Percentiles rank a stretch among this genome's conserved stretches.
These are phyloP conservation scores for Scaptomyza parva DNA, from an alignment of 2,888 invertebrate species.

Conservation along the genomic window DNA sequence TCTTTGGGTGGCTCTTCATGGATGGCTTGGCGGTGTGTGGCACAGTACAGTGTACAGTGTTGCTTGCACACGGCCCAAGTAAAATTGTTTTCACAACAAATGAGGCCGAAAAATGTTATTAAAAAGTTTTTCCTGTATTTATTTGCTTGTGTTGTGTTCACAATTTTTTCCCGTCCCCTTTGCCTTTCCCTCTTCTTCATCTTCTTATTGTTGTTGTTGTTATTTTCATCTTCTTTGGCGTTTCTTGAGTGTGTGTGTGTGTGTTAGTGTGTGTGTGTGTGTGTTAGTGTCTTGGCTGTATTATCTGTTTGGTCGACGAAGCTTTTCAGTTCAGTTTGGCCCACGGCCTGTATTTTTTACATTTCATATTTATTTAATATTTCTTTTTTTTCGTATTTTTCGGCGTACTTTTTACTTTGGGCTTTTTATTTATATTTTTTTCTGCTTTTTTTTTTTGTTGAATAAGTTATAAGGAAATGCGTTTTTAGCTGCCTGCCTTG, in stretches of 20 bases:
- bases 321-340: conserved; percentile 17
- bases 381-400: conserved; percentile 63
- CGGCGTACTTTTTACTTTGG: conserved; percentile 66
- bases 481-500: conserved; percentile 26
- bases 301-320: conserved; percentile 31
- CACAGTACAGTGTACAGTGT: no score
- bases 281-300: conserved; percentile 52
- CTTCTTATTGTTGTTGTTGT: conserved; percentile 15
- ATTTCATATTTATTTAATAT: conserved; percentile 78
- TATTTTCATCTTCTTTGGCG: conserved; percentile 41
- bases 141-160: conserved; percentile 57
- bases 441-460: conserved; percentile 45
- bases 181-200: no score
- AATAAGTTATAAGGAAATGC: conserved; percentile 60
- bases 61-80: conserved; percentile 46
- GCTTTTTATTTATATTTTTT: no score
- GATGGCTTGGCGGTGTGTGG: not conserved
- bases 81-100: conserved; percentile 78
- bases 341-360: conserved; percentile 45
- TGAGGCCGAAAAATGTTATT: conserved; percentile 82
- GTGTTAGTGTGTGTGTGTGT: conserved; percentile 49
- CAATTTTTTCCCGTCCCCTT: conserved; percentile 13
- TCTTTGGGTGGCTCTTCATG: conserved; percentile 3
- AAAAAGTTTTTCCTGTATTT: conserved; percentile 77
- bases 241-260: conserved; percentile 51